Base-by-base conservation (phyloP, 2,113 vertebrate species). In the Nanorana parkeri region DNA sequence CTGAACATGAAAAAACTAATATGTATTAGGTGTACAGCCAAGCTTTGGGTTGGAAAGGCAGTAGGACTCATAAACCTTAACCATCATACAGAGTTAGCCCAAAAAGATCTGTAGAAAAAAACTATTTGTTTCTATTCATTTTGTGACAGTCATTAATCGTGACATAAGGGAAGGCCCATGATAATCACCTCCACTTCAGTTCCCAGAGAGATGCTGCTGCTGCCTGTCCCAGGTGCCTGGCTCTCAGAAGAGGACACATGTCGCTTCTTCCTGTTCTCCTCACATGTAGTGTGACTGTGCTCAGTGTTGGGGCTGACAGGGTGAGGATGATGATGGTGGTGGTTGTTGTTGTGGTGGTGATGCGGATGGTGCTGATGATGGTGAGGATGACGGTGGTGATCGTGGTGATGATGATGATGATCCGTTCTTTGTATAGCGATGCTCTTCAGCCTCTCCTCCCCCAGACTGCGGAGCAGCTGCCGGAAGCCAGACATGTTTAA, bases 401-500 rank as follows among this genome's bases (percentile, higher is more conserved):
- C 58, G 3, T 79, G 65, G 19, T 80, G 71, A 17, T 36, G 51
- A 52, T 82, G 74, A 19, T 86, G n/a, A 26, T 11, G 15, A 71
- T 17, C 78, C 73, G 0, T 76, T 67, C 0, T 69, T 64, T 29
- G 7, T 6, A n/a, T 54, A 13, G 26, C 24, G 77, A 3, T 85
- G 88, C 0, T 90, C 72, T 0, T 94, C 88, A 10, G 89, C 90
- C 3, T 95, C 95, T 26, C 94, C 77, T 98, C 87, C 0, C 96
- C 96, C 60, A 99, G 92, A 4, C 89, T 97, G 63, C 91, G 90
- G 1, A 99, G 85, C 24, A 99, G 90, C 29, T 94, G 95, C 87
- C 89, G 94, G 2, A 99, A 91, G 0, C 97, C 97, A 36, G 92
- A 91, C 78, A 98, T 68, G 0, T 96, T 96, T 76, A 99, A 92